Evolutionary conservation across 2,888 invertebrate species (phyloP).

Genomic region (Chirona hameri): DNA sequence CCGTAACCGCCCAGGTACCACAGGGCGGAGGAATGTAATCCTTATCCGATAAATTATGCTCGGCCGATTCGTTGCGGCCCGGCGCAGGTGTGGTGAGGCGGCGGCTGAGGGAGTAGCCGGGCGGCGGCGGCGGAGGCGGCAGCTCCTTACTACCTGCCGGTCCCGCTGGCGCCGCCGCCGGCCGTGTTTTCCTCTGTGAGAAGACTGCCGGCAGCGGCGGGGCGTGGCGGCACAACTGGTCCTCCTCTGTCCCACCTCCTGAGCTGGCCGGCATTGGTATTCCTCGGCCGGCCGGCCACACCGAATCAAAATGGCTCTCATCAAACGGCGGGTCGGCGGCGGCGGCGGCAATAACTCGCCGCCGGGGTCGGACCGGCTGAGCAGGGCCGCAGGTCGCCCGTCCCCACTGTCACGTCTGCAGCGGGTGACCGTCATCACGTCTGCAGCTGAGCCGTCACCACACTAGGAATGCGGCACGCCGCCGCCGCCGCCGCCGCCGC

Average conservation of each 20-base stretch:
- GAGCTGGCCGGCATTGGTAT: not conserved
- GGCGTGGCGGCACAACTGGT: not conserved
- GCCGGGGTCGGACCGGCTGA: not conserved
- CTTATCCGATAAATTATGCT: not conserved
- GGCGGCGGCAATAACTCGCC: not conserved
- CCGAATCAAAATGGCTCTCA: slow-evolving; percentile 12
- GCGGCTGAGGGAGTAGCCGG: too few species aligned
- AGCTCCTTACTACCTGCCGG: not conserved
- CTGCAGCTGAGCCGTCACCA: too few species aligned
- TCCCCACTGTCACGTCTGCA: too few species aligned
- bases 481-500: not conserved
- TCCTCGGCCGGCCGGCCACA: not conserved
- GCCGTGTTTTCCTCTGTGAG: not conserved
- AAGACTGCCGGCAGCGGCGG: not conserved
- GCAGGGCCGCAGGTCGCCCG: not conserved
- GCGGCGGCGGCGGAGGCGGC: too few species aligned
- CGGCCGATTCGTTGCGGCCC: not conserved
- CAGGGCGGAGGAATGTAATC: not conserved
- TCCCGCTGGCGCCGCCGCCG: not conserved
- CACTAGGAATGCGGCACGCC: not conserved
- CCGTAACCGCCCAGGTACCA: not conserved
- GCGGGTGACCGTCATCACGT: too few species aligned
- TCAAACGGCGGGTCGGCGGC: not conserved
- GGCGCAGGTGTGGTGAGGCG: too few species aligned
- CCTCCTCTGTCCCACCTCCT: not conserved